Evolutionary conservation across 2,113 vertebrate species (phyloP).

Genomic region (Xiphorhynchus elegans): DNA sequence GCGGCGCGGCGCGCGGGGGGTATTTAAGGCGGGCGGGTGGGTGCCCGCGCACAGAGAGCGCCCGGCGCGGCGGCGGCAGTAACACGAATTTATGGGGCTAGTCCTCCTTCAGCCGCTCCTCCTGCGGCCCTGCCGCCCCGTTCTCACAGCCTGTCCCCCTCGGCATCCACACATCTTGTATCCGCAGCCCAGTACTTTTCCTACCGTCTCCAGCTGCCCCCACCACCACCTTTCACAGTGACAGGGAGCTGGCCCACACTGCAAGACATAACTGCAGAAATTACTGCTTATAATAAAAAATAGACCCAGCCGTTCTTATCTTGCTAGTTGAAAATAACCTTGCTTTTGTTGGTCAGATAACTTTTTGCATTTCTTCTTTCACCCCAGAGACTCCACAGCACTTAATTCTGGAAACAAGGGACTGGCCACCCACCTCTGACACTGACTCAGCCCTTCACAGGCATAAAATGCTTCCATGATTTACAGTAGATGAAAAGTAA

Average conservation of each 20-base stretch:
- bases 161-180: rapidly evolving
- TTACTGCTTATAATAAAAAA: not conserved
- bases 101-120: no score
- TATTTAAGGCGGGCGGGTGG: not conserved
- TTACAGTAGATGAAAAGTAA: not conserved
- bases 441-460: rapidly evolving
- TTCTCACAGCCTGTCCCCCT: no score
- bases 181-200: no score
- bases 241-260: not conserved
- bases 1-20: not conserved
- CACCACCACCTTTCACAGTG: not conserved
- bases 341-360: rapidly evolving
- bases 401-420: not conserved
- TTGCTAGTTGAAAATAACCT: no score
- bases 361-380: not conserved
- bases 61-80: not conserved
- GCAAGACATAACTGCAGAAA: not conserved
- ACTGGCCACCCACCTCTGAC: not conserved
- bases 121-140: rapidly evolving
- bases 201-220: rapidly evolving
- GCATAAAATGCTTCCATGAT: rapidly evolving
- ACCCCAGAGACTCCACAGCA: rapidly evolving
- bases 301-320: rapidly evolving
- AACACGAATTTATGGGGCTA: no score
- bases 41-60: not conserved